These are phyloP conservation scores for Macrosoma leucophasiata DNA, from an alignment of 2,888 invertebrate genomes.

Conservation along the genomic window DNA sequence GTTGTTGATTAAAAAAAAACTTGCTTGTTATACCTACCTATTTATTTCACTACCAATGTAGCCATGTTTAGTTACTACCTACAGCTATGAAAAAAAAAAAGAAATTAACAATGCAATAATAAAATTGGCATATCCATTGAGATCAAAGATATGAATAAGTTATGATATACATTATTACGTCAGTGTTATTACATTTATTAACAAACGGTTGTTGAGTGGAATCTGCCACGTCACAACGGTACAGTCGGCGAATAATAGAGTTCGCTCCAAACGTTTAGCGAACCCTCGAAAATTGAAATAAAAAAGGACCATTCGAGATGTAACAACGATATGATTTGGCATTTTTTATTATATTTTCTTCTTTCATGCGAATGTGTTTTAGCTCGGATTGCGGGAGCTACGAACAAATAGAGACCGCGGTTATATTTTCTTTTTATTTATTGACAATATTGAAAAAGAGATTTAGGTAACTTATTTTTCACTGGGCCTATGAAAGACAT, in stretches of 20 bases:
- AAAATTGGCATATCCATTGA: conserved; percentile 64
- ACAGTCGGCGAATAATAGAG: conserved; percentile 69
- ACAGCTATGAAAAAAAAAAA: too few species aligned
- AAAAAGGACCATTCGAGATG: conserved; percentile 71
- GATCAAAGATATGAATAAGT: conserved; percentile 70
- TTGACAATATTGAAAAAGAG: conserved; percentile 8
- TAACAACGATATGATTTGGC: conserved; percentile 74
- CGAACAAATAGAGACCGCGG: conserved; percentile 38
- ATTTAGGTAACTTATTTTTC: too few species aligned
- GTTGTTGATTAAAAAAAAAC: too few species aligned
- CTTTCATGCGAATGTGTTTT: conserved; percentile 56
- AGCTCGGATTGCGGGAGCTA: conserved; percentile 50
- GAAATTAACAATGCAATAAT: too few species aligned
- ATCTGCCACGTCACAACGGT: conserved; percentile 67
- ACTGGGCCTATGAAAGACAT: too few species aligned
- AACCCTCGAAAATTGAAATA: conserved; percentile 73
- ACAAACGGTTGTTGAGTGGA: conserved; percentile 62
- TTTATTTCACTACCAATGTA: too few species aligned
- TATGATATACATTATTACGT: conserved; percentile 73
- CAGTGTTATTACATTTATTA: conserved; percentile 69
- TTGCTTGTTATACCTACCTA: too few species aligned
- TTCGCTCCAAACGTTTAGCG: conserved; percentile 70
- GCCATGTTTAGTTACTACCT: too few species aligned
- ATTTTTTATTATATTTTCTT: conserved; percentile 55
- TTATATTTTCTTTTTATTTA: conserved; percentile 15